Evolutionary conservation across 2,888 invertebrate genomes (phyloP).

Genomic region (Drosophila picticornis): DNA sequence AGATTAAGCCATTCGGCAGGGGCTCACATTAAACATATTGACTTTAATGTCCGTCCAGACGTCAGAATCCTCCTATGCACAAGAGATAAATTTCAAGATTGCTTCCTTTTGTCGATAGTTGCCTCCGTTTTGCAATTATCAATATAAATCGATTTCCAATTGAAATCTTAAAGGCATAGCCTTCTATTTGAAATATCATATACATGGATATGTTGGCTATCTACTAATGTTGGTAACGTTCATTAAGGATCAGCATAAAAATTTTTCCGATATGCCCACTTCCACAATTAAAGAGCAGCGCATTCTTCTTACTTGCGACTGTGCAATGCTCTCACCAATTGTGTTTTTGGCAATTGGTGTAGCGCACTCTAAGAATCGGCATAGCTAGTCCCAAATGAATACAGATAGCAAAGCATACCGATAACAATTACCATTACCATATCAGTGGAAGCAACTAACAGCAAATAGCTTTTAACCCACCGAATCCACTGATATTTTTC

Average conservation of each 20-base stretch:
- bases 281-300: neutral
- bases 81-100: neutral
- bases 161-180: neutral
- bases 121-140: neutral
- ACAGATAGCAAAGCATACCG: conserved; percentile 57
- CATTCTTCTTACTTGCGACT: neutral
- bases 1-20: too few relatives aligned
- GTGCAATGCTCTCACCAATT: neutral
- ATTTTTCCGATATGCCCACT: neutral
- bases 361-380: conserved; percentile 31
- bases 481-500: conserved; percentile 38
- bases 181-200: neutral
- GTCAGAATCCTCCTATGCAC: too few relatives aligned
- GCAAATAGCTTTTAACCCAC: conserved; percentile 52
- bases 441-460: conserved; percentile 45
- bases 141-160: neutral
- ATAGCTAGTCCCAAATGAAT: conserved; percentile 11
- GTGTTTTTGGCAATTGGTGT: conserved; percentile 7
- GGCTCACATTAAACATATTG: neutral
- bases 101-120: neutral
- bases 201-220: neutral
- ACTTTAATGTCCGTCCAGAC: neutral
- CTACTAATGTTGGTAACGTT: neutral
- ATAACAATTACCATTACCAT: conserved; percentile 68
- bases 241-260: neutral